phyloP scores from a whole-genome alignment of 2,888 invertebrate species.

The Tenodera sinensis region DNA sequence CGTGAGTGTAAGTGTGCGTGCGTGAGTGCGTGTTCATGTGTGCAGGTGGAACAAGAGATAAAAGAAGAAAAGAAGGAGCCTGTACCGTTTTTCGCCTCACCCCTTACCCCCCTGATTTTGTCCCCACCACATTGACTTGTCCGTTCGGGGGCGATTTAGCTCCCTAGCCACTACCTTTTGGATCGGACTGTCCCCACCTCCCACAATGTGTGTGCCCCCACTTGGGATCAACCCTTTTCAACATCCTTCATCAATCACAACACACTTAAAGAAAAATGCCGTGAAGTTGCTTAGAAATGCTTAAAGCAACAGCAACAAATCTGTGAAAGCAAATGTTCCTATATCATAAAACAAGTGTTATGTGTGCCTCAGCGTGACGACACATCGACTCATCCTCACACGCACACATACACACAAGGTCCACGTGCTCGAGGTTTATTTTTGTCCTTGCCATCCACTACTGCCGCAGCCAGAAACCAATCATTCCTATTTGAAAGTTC shows the following conservation, averaged over 20 bases:
- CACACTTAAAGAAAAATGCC: not conserved
- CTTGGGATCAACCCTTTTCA: not conserved
- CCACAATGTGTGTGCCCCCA: not conserved
- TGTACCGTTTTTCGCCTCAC: not conserved
- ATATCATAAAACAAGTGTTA: conserved; percentile 2
- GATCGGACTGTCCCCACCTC: not conserved
- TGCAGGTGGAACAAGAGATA: not conserved
- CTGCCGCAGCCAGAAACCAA: not conserved
- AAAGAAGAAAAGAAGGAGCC: not conserved
- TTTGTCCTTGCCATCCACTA: not conserved
- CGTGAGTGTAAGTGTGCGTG: conserved; percentile 8
- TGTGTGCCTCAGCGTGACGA: not conserved
- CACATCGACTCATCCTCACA: not conserved
- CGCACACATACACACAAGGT: not conserved
- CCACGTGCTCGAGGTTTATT: too few relatives aligned
- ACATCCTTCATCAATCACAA: not conserved
- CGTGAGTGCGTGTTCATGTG: conserved; percentile 11
- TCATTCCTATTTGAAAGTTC: conserved; percentile 14
- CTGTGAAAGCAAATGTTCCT: not conserved
- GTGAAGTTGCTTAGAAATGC: not conserved
- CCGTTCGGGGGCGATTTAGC: not conserved
- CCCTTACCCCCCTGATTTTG: not conserved
- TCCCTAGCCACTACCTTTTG: not conserved
- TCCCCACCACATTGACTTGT: not conserved
- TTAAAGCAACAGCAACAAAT: not conserved